phyloP scores from a whole-genome alignment of 2,113 vertebrate species.

The Charina bottae region DNA sequence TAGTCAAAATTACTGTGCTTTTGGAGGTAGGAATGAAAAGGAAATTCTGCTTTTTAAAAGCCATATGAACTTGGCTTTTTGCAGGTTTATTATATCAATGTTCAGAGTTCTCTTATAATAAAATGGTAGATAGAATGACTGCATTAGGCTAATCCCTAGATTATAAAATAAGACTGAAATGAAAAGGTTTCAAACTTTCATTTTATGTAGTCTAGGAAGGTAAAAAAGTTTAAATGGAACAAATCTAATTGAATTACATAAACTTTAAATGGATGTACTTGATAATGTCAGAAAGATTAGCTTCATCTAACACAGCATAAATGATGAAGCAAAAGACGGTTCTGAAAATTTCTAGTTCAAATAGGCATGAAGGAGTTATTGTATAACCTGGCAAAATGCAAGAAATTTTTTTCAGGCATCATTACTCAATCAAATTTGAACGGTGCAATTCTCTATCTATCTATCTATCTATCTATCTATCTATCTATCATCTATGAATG shows the following conservation, averaged over 20 bases:
- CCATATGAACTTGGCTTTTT: neutral
- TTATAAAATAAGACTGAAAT: constrained; percentile 11
- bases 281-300: constrained; percentile 33
- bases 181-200: constrained; percentile 35
- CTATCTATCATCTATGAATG: neutral
- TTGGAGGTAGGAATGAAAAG: neutral
- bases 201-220: constrained; percentile 14
- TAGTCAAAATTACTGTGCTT: neutral
- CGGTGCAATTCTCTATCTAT: neutral
- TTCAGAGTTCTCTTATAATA: constrained; percentile 21
- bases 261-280: constrained; percentile 19
- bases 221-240: constrained; percentile 38
- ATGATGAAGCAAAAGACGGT: constrained; percentile 14
- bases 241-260: constrained; percentile 32
- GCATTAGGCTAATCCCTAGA: constrained; percentile 34
- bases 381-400: constrained; percentile 2
- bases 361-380: neutral
- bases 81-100: constrained; percentile 14
- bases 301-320: constrained; percentile 22
- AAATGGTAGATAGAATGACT: constrained; percentile 19
- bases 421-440: neutral
- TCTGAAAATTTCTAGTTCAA: constrained; percentile 13
- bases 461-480: neutral
- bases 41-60: constrained; percentile 2
- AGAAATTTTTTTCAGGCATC: neutral